Evolutionary conservation across 2,113 vertebrate species (phyloP).

Genomic region (Pangasianodon gigas): DNA sequence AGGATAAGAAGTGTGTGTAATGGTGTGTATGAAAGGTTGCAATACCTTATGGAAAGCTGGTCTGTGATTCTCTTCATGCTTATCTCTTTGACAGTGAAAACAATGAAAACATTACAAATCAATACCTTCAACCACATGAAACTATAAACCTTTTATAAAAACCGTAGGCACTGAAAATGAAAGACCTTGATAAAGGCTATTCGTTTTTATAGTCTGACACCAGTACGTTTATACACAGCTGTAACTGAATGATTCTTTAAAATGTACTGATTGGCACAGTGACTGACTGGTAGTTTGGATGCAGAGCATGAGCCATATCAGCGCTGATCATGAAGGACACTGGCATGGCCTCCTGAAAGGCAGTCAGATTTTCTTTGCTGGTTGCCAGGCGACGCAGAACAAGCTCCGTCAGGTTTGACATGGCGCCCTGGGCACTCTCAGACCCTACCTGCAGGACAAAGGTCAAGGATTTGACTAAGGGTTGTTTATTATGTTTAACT

Average conservation of each 20-base stretch:
- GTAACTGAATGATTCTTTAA: not conserved
- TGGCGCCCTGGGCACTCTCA: constrained; percentile 89
- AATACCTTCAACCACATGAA: not conserved
- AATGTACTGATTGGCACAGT: constrained; percentile 2
- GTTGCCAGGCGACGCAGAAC: constrained; percentile 86
- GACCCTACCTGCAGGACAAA: constrained; percentile 84
- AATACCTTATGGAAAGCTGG: constrained; percentile 93
- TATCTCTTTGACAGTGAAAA: constrained; percentile 78
- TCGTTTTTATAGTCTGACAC: not conserved
- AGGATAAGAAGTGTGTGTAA: not conserved
- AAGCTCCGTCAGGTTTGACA: constrained; percentile 91
- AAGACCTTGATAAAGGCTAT: not conserved
- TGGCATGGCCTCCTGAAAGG: constrained; percentile 90
- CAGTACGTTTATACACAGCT: not conserved
- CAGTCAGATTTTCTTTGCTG: constrained; percentile 77
- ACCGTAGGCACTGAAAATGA: not conserved
- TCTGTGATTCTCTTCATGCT: constrained; percentile 95
- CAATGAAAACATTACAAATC: not conserved
- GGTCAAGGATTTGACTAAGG: not conserved
- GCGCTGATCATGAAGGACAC: constrained; percentile 96
- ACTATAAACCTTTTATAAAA: not conserved
- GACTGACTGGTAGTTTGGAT: constrained; percentile 95
- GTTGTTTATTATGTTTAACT: not conserved
- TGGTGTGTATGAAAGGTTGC: not conserved
- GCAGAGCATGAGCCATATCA: constrained; percentile 94